phyloP scores from a whole-genome alignment of 2,797 vertebrate genomes.

The Alca torda region DNA sequence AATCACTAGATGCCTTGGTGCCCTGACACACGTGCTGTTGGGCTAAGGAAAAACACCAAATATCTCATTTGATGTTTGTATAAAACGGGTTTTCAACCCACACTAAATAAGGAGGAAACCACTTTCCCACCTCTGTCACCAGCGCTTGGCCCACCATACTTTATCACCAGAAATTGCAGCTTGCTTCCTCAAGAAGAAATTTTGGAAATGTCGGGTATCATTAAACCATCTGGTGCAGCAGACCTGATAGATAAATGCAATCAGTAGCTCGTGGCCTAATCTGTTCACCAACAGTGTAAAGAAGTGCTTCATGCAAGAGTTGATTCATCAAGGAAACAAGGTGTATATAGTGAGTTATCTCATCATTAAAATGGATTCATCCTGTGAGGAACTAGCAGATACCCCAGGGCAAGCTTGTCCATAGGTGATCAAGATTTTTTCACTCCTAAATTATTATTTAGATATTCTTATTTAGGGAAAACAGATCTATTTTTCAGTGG shows the following conservation, averaged over 20 bases:
- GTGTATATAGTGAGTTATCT: neutral
- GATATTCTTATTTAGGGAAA: neutral
- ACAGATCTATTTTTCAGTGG: neutral
- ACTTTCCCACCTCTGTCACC: neutral
- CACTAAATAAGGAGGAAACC: neutral
- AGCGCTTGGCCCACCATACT: neutral
- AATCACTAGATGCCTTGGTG: accelerated
- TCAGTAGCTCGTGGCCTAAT: neutral
- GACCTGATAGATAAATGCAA: constrained; percentile 18
- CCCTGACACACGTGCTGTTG: no score
- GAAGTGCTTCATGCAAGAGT: neutral
- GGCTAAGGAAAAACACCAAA: neutral
- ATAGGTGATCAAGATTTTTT: neutral
- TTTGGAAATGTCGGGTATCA: constrained; percentile 15
- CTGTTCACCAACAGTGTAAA: neutral
- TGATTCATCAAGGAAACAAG: neutral
- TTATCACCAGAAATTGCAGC: neutral
- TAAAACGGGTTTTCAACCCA: neutral
- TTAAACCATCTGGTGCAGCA: constrained; percentile 19
- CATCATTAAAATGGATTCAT: neutral
- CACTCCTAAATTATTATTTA: neutral
- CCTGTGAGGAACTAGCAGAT: neutral
- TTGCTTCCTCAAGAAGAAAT: constrained; percentile 28
- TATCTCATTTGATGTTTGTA: neutral
- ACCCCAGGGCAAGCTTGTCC: neutral